Evolutionary conservation across 2,888 invertebrate species (phyloP).

Genomic region (Lucinisca nassula): DNA sequence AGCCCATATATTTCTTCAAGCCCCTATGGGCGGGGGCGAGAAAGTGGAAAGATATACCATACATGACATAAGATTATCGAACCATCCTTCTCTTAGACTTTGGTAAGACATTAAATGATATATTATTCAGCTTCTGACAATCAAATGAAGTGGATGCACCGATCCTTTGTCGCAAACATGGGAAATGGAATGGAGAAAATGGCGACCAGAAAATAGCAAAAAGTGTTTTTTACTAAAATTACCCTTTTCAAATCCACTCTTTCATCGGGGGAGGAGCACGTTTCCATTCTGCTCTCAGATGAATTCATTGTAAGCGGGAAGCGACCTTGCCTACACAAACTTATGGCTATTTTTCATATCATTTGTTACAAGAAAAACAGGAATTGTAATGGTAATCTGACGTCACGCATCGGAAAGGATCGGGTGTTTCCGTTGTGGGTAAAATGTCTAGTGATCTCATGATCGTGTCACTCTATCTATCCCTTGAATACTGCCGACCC

Average conservation of each 20-base stretch:
- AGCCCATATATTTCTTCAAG: too few species aligned
- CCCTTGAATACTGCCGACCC: too few species aligned
- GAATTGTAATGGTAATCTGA: constrained; percentile 7
- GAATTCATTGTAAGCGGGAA: constrained; percentile 1
- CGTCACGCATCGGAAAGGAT: not conserved
- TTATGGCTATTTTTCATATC: not conserved
- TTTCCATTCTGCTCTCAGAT: constrained; percentile 86
- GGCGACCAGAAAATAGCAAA: not conserved
- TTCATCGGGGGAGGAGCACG: constrained; percentile 83
- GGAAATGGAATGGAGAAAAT: not conserved
- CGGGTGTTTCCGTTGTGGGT: not conserved
- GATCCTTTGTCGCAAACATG: too few species aligned
- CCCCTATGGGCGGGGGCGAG: too few species aligned
- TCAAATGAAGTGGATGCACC: too few species aligned
- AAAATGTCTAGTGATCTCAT: too few species aligned
- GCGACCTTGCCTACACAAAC: not conserved
- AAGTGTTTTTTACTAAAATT: constrained; percentile 30
- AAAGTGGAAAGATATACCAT: too few species aligned
- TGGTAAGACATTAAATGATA: too few species aligned
- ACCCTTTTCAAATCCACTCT: constrained; percentile 83
- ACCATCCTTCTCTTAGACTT: too few species aligned
- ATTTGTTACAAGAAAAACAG: constrained; percentile 8
- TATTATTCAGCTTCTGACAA: too few species aligned
- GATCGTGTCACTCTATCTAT: too few species aligned
- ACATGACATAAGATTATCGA: too few species aligned